phyloP scores from a whole-genome alignment of 1,140 invertebrate genomes.

The Rhyzopertha dominica region DNA sequence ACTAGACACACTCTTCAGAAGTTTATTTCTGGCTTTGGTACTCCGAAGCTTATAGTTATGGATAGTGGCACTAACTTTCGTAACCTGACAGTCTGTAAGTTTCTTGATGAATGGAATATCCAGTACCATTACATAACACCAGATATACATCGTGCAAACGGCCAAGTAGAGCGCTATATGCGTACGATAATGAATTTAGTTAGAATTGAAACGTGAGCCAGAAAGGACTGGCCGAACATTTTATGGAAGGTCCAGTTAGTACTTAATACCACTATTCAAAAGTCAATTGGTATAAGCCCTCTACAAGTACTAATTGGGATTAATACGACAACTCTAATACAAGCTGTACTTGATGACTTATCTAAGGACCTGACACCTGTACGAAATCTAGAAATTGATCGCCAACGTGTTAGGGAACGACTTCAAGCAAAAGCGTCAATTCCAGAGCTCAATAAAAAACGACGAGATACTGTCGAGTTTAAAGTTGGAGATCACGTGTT shows the following conservation, averaged over 20 bases:
- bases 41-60: slow-evolving; percentile 7
- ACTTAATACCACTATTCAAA: slow-evolving; percentile 17
- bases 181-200: slow-evolving; percentile 28
- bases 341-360: too few relatives aligned
- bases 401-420: slow-evolving; percentile 10
- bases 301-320: slow-evolving; percentile 13
- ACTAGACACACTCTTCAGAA: background rate
- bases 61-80: slow-evolving; percentile 8
- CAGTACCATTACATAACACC: slow-evolving; percentile 2
- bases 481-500: slow-evolving; percentile 7
- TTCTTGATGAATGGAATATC: slow-evolving; percentile 2
- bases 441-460: background rate
- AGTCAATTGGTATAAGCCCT: slow-evolving; percentile 13
- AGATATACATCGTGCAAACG: slow-evolving; percentile 30
- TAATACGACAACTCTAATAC: slow-evolving; percentile 9
- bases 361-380: slow-evolving; percentile 10
- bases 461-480: slow-evolving; percentile 9
- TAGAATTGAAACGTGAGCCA: slow-evolving; percentile 14
- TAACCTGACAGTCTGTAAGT: slow-evolving; percentile 1
- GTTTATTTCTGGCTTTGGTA: slow-evolving; percentile 12
- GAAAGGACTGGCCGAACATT: slow-evolving; percentile 7
- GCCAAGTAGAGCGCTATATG: slow-evolving; percentile 37
- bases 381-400: slow-evolving; percentile 7
- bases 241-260: slow-evolving; percentile 20
- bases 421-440: background rate